Percentiles rank a stretch among this genome's conserved stretches.
phyloP scores from a whole-genome alignment of 2,888 invertebrate species.

The Dryocosmus kuriphilus region DNA sequence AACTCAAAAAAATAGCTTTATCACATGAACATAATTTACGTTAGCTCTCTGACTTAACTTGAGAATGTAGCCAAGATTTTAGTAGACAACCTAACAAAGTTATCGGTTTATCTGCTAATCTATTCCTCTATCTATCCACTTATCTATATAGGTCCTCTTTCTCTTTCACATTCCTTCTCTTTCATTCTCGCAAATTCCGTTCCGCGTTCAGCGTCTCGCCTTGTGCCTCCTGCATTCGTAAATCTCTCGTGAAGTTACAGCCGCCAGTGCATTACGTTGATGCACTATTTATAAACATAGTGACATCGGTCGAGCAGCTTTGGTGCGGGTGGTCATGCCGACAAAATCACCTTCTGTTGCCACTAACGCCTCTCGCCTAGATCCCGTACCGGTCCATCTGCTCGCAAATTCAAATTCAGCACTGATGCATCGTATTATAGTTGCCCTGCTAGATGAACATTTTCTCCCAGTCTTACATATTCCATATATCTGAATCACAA shows the following conservation, averaged over 20 bases:
- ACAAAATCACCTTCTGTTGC: slow-evolving; percentile 49
- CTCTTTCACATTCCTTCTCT: slow-evolving; percentile 10
- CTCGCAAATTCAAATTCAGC: slow-evolving; percentile 38
- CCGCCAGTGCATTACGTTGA: slow-evolving; percentile 72
- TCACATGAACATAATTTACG: neutral
- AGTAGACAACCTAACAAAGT: slow-evolving; percentile 24
- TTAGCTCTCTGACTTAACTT: neutral
- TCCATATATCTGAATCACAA: neutral
- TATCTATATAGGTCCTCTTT: slow-evolving; percentile 28
- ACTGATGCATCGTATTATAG: slow-evolving; percentile 42
- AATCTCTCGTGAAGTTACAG: slow-evolving; percentile 72
- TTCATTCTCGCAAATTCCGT: slow-evolving; percentile 67
- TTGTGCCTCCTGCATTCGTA: slow-evolving; percentile 66
- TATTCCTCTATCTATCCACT: slow-evolving; percentile 35
- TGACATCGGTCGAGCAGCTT: slow-evolving; percentile 70
- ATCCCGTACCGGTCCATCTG: slow-evolving; percentile 61
- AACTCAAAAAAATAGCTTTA: neutral
- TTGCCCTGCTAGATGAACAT: slow-evolving; percentile 52
- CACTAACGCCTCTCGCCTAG: slow-evolving; percentile 41
- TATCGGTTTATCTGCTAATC: slow-evolving; percentile 28
- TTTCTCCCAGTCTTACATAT: slow-evolving; percentile 35
- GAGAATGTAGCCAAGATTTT: slow-evolving; percentile 30
- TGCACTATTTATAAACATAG: slow-evolving; percentile 75
- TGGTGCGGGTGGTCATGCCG: slow-evolving; percentile 66
- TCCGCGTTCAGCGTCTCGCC: slow-evolving; percentile 68